Evolutionary conservation across 2,113 vertebrate genomes (phyloP), one percentile per base, ranked within the genome.

Genomic region (Microcebus tavaratra): DNA sequence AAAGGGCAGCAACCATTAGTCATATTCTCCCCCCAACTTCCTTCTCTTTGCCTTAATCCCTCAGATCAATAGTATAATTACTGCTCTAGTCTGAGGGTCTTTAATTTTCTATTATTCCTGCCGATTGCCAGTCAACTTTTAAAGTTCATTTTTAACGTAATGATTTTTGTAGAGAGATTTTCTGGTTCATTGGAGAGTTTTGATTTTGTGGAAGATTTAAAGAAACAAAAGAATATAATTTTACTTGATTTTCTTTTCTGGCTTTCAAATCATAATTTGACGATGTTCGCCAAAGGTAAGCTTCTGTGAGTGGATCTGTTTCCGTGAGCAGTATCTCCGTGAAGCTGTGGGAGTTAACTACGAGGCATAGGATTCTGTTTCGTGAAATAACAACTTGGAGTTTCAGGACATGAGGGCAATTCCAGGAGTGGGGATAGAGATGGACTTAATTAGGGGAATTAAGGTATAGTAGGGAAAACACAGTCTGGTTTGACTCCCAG

Each of bases 101-200:
- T 78, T 79, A 27, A 55, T 92, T 92, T 95, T 97, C 91, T 96
- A 92, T 96, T 97, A 93, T 89, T 93, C 85, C 95, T 97, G 78
- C 78, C 97, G 96, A 97, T 88, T 87, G 42, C 23, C 83, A 53
- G 67, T 81, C 94, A 79, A 82, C 94, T 95, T 97, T 94, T 88
- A 88, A 96, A 92, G 93, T 80, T 97, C 94, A 95, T 95, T 96
- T 98, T 97, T 93, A 97, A 70, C 42, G 34, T 95, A 79, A 79
- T 89, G 91, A 91, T 91, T 97, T 96, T 95, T 85, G 31, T 78
- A 48, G 84, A 78, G 15, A 78, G 67, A 93, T 93, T 87, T 94
- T 91, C 48, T 80, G 63, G 85, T 68, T 90, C 85, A 79, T 31
- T 88, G 79, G 89, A 95, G 42, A 81, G 63, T 88, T 95, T 67